Base-by-base conservation (phyloP, 2,113 vertebrate genomes). In the Xenus cinereus region DNA sequence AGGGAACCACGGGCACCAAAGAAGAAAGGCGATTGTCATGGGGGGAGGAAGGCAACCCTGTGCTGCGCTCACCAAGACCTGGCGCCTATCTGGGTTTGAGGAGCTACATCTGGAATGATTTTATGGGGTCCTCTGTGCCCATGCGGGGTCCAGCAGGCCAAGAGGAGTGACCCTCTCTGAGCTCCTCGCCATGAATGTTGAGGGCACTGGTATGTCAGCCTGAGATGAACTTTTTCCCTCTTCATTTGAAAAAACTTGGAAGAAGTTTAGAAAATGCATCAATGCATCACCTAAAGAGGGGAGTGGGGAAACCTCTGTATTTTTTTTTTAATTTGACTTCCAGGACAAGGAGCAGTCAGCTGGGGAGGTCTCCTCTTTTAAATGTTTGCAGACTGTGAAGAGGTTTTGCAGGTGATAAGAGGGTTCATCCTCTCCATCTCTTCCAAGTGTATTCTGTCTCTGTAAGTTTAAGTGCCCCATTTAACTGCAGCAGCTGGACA, bases 1-100 rank as follows among this genome's bases (percentile, higher is more conserved):
- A 98, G 98, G 98, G 97, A 98, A 98, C 97, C 97, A 98, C 92
- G 95, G 98, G 97, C 97, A 96, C 97, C 10, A 76, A 95, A 90
- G 48, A 98, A 97, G 96, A 97, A 97, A 98, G 97, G 97, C 92
- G 48, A 93, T 97, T 98, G 97, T 95, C 71, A 46, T 63, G 86
- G 72, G 81, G 57, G 64, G 41, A 95, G 83, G 83, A 77, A 80
- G 88, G 75, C 85, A 78, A 80, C 45, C 46, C 78, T 14, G 5
- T 21, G 89, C 69, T 86, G 87, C 3, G 10, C 84, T 94, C 66
- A 39, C 76, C 56, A 77, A 78, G 87, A 57, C 26, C 72, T 4
- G 2, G 75, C 7, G 13, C 72, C 89, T 86, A 2, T 3, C 22
- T 26, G 13, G 82, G 75, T 77, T 60, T 0, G 0, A 83, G 77